Evolutionary conservation across 2,113 vertebrate genomes (phyloP).

Genomic region (Ailuropoda melanoleuca): DNA sequence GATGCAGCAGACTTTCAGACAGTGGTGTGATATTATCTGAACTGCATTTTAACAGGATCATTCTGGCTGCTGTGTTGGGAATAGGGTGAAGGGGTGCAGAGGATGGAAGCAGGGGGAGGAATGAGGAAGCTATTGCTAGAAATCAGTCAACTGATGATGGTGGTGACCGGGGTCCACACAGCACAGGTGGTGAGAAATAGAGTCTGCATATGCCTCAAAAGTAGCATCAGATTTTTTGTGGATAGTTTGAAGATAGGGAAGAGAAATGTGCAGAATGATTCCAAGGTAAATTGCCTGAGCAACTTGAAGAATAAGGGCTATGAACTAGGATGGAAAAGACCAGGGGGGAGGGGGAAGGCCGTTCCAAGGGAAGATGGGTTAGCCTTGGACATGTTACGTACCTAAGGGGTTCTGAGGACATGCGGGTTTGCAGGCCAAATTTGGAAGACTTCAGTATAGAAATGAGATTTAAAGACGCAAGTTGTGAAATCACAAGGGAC

Average conservation of each 20-base stretch:
- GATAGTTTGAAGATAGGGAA: background rate
- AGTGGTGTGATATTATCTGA: background rate
- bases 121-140: background rate
- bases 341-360: fast-evolving
- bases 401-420: background rate
- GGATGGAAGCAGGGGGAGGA: background rate
- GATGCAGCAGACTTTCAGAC: background rate
- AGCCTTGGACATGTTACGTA: background rate
- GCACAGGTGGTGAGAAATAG: no score
- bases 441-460: background rate
- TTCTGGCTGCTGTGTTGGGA: background rate
- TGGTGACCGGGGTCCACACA: no score
- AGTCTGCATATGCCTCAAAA: background rate
- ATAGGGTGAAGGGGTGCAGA: background rate
- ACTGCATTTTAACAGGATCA: background rate
- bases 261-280: background rate
- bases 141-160: background rate
- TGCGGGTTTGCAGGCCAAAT: background rate
- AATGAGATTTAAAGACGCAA: background rate
- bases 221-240: background rate
- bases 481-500: background rate
- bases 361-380: background rate
- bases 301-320: background rate
- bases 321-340: background rate
- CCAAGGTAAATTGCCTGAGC: background rate